These are phyloP conservation scores for Trichonephila clavipes DNA, from an alignment of 1,140 invertebrate species.

Conservation along the genomic window DNA sequence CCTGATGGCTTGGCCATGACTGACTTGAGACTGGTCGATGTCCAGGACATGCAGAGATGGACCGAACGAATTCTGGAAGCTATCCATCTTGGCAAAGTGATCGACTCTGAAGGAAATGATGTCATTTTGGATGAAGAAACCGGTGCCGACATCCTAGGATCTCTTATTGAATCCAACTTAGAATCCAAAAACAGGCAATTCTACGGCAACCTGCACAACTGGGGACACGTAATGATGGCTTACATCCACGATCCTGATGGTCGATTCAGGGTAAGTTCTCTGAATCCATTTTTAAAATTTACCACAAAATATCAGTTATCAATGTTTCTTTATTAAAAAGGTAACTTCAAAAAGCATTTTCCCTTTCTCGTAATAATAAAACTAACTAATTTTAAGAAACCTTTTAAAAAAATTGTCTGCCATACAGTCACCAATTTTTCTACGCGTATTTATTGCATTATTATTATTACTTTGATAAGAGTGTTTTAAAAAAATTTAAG, in stretches of 20 bases:
- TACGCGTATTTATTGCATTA: no score
- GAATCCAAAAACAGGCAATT: conserved; percentile 81
- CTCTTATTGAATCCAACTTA: conserved; percentile 83
- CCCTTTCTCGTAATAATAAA: no score
- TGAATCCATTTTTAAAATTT: no score
- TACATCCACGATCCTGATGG: conserved; percentile 87
- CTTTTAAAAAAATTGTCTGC: no score
- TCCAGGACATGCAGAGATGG: conserved; percentile 81
- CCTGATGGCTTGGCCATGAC: conserved; percentile 82
- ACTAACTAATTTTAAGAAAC: no score
- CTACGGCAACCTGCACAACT: conserved; percentile 81
- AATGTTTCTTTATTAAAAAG: no score
- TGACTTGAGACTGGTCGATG: conserved; percentile 80
- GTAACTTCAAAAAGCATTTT: no score
- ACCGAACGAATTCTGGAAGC: conserved; percentile 75
- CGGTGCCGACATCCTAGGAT: conserved; percentile 83
- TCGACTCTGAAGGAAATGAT: conserved; percentile 67
- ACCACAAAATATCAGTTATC: no score
- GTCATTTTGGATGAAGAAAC: conserved; percentile 66
- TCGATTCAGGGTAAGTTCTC: conserved; percentile 78
- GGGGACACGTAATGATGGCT: conserved; percentile 83
- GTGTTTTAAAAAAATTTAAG: no score
- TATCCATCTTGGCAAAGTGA: conserved; percentile 71
- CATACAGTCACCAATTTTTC: no score
- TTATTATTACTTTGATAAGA: no score